phyloP scores from a whole-genome alignment of 2,113 vertebrate species.

The Leiothrix lutea region DNA sequence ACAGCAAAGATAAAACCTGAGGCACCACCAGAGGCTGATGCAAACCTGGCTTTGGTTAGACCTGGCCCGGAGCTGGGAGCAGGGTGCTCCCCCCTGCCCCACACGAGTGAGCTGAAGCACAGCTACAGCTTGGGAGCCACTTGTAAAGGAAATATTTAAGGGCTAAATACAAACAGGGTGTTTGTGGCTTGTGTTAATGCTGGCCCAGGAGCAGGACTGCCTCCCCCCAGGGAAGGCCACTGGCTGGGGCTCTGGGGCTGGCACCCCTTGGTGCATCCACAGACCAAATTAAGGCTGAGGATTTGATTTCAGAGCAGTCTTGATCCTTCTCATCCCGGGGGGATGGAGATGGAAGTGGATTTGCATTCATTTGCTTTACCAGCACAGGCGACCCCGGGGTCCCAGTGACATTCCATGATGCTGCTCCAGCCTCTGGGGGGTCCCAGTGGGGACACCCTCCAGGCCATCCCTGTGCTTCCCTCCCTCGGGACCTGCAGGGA shows the following conservation, averaged over 20 bases:
- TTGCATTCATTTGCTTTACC: no score
- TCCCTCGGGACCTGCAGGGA: fast-evolving
- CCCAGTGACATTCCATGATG: fast-evolving
- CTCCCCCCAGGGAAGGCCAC: background rate
- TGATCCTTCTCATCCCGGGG: fast-evolving
- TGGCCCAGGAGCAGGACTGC: background rate
- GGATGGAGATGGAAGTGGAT: background rate
- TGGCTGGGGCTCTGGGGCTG: background rate
- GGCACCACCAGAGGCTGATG: background rate
- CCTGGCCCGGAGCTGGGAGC: background rate
- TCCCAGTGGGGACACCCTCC: fast-evolving
- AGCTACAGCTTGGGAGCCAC: fast-evolving
- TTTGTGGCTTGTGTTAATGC: no score
- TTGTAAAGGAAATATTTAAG: fast-evolving
- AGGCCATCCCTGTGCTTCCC: background rate
- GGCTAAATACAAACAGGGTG: fast-evolving
- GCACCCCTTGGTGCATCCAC: fast-evolving
- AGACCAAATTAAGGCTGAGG: background rate
- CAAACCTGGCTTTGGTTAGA: background rate
- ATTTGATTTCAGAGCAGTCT: background rate
- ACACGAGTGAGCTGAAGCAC: fast-evolving
- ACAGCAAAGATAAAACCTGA: no score
- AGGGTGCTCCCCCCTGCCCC: background rate
- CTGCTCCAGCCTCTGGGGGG: background rate
- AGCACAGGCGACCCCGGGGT: background rate